phyloP scores from a whole-genome alignment of 2,797 vertebrate genomes.

The Micropoecilia bifurca region DNA sequence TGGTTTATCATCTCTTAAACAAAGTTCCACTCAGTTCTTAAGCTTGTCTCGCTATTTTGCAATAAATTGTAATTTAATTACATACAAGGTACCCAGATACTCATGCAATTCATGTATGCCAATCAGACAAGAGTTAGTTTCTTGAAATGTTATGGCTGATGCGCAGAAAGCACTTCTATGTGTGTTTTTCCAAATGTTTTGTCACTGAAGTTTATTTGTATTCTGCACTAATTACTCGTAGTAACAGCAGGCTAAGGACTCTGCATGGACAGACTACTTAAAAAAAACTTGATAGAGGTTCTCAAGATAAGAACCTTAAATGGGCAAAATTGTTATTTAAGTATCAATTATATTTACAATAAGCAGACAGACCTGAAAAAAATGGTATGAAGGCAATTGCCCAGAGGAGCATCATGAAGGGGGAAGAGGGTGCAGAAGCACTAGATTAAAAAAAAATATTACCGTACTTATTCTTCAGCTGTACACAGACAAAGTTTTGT shows the following conservation, averaged over 20 bases:
- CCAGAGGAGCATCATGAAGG: neutral
- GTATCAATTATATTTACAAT: neutral
- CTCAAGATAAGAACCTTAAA: neutral
- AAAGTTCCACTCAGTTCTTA: neutral
- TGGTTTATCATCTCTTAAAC: neutral
- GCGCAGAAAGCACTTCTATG: neutral
- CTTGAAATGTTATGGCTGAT: neutral
- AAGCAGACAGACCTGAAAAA: neutral
- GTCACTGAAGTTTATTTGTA: conserved; percentile 52
- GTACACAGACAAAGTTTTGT: neutral
- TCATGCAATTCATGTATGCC: neutral
- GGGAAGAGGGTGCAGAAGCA: neutral
- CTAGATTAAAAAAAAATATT: neutral
- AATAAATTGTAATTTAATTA: neutral
- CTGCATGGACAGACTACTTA: neutral
- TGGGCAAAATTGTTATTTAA: neutral
- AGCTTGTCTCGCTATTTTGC: neutral
- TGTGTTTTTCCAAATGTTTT: conserved; percentile 57
- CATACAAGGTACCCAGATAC: neutral
- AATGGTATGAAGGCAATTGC: neutral
- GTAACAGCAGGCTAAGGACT: neutral
- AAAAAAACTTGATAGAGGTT: neutral
- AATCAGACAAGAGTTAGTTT: neutral
- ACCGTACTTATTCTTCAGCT: neutral
- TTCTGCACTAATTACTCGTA: conserved; percentile 48